Evolutionary conservation across 2,797 vertebrate species (phyloP).

Genomic region (Phrynocephalus forsythii): DNA sequence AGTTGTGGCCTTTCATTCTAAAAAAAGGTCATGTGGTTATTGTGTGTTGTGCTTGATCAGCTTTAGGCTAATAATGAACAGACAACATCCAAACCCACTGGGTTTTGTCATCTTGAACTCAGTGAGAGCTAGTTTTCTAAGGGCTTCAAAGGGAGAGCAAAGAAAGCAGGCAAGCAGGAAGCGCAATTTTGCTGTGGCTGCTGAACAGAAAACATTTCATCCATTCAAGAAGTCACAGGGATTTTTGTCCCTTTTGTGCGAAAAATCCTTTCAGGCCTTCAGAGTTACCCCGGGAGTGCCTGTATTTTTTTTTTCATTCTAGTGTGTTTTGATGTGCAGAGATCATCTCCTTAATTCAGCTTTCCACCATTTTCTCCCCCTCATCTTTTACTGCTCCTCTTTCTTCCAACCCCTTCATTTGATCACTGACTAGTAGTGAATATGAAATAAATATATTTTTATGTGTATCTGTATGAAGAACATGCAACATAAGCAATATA

Average conservation of each 20-base stretch:
- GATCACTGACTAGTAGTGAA: neutral
- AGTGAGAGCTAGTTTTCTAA: neutral
- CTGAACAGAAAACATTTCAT: neutral
- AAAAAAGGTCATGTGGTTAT: too few species aligned
- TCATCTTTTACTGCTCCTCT: neutral
- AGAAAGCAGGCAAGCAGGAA: neutral
- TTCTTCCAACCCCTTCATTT: neutral
- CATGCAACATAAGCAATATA: too few species aligned
- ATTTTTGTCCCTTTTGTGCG: neutral
- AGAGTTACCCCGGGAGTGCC: neutral
- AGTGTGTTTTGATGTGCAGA: neutral
- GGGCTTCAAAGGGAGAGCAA: neutral
- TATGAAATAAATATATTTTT: neutral
- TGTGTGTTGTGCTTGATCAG: too few species aligned
- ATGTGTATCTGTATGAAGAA: neutral
- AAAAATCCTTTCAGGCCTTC: neutral
- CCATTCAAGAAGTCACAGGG: neutral
- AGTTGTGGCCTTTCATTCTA: too few species aligned
- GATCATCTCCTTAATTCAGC: rapidly evolving
- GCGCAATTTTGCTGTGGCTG: constrained; percentile 7
- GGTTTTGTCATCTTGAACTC: neutral
- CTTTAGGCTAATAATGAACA: neutral
- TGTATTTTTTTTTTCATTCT: constrained; percentile 8
- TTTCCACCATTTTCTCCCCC: neutral
- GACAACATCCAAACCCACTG: neutral